Base-by-base conservation (phyloP, 37 sponge, comb jelly and placozoan species). In the Halisarca cf. caerulea region DNA sequence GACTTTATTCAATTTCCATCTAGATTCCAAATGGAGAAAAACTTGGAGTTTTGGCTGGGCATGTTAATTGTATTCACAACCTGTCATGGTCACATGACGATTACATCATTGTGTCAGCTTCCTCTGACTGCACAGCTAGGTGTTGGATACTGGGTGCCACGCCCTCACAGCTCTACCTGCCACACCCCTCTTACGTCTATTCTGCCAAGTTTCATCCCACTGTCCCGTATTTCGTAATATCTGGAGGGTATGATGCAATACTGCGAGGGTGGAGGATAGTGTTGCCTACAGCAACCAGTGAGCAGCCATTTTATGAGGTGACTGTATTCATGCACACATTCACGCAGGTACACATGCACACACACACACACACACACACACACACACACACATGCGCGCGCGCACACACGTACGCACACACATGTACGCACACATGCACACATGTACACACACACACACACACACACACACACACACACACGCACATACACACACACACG, bases 131-230 rank as follows among this genome's bases (percentile, higher is more conserved):
- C 23, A 88, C 92, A 9, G 89, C 85, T 20, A 88, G 88, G 87
- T 94, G 57, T 42, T 77, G 79, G 79, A 36, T 77, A 2, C 64
- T 85, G 27, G 3, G 38, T 74, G 45, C 42, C 42, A 61, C 40
- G 3, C 25, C 57, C 7, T 43, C 60, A 37, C 33, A 84, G 77
- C 51, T 66, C 18, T 33, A 54, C 66, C 85, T 97, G 21, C 93
- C 97, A 30, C 97, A 97, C 45, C 97, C 97, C 59, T 90, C 88
- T 69, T 97, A 82, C 80, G 91, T 95, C 21, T 97, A 97, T 78
- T 43, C 80, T 40, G 86, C 81, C 38, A 66, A 71, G 42, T 90
- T 88, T 61, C 75, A 88, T 34, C 87, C 91, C 20, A 39, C 85
- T 37, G n/a, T 51, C 17, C 81, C 54, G n/a, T 27, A 8, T 42